phyloP scores from a whole-genome alignment of 2,888 invertebrate species.

The Lasioglossum malachurum region DNA sequence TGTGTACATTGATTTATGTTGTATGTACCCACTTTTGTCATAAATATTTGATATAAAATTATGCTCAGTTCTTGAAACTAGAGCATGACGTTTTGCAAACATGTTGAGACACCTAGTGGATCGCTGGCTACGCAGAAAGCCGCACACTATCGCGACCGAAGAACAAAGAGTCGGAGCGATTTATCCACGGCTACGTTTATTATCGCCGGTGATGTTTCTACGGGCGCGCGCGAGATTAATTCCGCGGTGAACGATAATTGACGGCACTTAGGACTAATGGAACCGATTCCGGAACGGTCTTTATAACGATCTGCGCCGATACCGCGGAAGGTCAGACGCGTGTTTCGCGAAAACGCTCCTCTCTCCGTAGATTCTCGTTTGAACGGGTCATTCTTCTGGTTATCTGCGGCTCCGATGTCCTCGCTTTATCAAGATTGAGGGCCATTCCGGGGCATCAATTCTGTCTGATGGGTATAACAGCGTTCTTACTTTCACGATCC shows the following conservation, averaged over 20 bases:
- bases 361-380: neutral
- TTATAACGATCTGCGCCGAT: slow-evolving; percentile 2
- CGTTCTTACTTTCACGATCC: slow-evolving; percentile 5
- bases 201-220: slow-evolving; percentile 31
- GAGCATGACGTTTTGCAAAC: neutral
- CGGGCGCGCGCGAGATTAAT: slow-evolving; percentile 30
- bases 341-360: neutral
- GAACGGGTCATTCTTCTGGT: neutral
- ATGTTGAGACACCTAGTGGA: neutral
- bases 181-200: slow-evolving; percentile 27
- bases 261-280: slow-evolving; percentile 29
- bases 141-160: neutral
- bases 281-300: slow-evolving; percentile 27
- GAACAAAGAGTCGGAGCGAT: slow-evolving; percentile 22
- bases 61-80: too few species aligned
- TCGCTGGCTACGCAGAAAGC: slow-evolving; percentile 35
- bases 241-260: slow-evolving; percentile 34
- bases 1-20: too few species aligned
- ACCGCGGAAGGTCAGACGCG: neutral
- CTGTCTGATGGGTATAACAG: neutral
- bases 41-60: too few species aligned
- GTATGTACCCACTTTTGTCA: too few species aligned
- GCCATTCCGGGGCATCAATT: slow-evolving; percentile 2
- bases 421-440: slow-evolving; percentile 7
- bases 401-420: neutral